A percentile compares a stretch with the other conserved stretches of the same genome.
Conservation (phyloP, 2,113 vertebrate species). For the Taxidea taxus region DNA sequence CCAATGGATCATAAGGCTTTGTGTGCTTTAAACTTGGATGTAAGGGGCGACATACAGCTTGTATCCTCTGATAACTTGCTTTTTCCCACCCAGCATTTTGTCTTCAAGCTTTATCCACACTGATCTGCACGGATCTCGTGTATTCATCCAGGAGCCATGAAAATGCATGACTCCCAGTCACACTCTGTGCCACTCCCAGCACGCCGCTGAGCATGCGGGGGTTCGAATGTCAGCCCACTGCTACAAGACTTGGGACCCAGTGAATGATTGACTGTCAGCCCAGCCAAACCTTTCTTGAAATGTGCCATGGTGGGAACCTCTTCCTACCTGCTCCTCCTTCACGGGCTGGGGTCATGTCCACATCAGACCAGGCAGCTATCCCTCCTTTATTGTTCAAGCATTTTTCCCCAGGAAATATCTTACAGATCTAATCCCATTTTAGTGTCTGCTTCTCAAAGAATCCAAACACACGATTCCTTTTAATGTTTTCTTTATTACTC, state of each 20-base stretch:
- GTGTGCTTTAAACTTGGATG: neutral
- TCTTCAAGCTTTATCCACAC: neutral
- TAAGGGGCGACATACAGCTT: too few species aligned
- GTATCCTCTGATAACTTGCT: neutral
- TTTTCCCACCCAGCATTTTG: neutral
- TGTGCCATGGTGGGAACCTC: too few species aligned
- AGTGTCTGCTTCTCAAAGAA: neutral
- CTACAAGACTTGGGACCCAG: neutral
- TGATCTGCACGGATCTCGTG: neutral
- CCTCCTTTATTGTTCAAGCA: neutral
- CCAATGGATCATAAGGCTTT: neutral
- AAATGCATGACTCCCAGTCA: neutral
- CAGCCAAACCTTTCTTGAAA: neutral
- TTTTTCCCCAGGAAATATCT: neutral
- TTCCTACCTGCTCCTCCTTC: neutral
- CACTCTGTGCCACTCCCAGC: fast-evolving
- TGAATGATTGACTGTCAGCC: fast-evolving
- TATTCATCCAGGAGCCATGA: neutral
- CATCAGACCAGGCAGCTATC: neutral
- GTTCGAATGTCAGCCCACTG: neutral
- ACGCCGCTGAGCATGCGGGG: too few species aligned
- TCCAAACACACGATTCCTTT: neutral
- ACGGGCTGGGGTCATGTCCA: too few species aligned
- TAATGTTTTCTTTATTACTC: neutral
- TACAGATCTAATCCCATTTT: neutral